Conservation (phyloP, 2,888 invertebrate genomes). For the Agrochola lychnidis region DNA sequence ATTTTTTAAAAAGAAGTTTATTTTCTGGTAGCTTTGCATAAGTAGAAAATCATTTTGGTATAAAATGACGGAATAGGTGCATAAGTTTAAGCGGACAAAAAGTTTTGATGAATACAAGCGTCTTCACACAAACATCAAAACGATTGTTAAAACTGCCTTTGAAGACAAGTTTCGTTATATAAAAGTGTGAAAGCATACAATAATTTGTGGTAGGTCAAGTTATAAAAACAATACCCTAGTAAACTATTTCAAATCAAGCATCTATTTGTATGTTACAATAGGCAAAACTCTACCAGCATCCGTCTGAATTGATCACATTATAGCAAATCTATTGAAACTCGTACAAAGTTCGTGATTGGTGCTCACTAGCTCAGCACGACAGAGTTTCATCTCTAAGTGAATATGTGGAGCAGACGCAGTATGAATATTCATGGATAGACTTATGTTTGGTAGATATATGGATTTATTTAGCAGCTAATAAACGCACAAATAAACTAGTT, state of each 20-base stretch:
- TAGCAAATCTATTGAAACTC: constrained; percentile 17
- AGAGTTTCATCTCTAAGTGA: background rate
- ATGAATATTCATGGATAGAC: background rate
- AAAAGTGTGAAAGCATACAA: background rate
- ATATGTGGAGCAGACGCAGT: constrained; percentile 10
- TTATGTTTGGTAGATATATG: background rate
- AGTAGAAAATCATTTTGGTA: background rate
- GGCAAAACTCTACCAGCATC: constrained; percentile 1
- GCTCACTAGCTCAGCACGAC: constrained; percentile 5
- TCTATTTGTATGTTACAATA: background rate
- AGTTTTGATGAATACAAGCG: background rate
- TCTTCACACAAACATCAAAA: background rate
- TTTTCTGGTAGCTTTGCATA: background rate
- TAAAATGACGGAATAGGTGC: too few relatives aligned
- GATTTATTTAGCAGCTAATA: background rate
- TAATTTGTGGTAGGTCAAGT: too few relatives aligned
- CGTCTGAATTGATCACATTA: constrained; percentile 20
- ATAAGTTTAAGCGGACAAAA: too few relatives aligned
- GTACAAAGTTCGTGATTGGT: constrained; percentile 24
- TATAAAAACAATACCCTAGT: background rate
- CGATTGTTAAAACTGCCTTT: too few relatives aligned
- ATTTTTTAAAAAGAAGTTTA: background rate
- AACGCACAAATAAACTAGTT: background rate
- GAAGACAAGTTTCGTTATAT: background rate
- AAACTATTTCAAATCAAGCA: background rate